Conservation (phyloP, 2,888 invertebrate genomes). For the Cordylochernes scorpioides region DNA sequence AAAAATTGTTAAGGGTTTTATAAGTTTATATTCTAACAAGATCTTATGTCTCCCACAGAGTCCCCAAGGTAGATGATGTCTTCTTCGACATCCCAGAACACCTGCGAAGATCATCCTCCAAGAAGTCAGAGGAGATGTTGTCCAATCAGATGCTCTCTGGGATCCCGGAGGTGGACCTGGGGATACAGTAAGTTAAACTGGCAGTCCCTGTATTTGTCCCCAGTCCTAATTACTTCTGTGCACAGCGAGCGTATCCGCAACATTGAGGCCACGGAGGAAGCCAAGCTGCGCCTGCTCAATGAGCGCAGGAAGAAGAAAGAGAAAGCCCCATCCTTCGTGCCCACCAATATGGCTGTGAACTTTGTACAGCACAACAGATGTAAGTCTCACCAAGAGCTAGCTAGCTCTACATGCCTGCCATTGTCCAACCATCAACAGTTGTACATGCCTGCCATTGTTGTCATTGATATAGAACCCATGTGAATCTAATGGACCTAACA, state of each 20-base stretch:
- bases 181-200: slow-evolving; percentile 57
- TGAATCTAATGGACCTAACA: too few species aligned
- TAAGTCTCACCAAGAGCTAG: too few species aligned
- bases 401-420: too few species aligned
- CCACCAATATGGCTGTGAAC: slow-evolving; percentile 91
- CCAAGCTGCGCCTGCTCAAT: slow-evolving; percentile 67
- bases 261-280: slow-evolving; percentile 95
- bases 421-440: too few species aligned
- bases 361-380: slow-evolving; percentile 91
- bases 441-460: too few species aligned
- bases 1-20: neutral
- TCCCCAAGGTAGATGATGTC: slow-evolving; percentile 40
- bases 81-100: slow-evolving; percentile 56
- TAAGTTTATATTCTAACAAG: neutral
- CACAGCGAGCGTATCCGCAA: slow-evolving; percentile 74
- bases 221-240: too few species aligned
- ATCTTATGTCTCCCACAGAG: slow-evolving; percentile 7
- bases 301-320: slow-evolving; percentile 74
- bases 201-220: slow-evolving; percentile 1
- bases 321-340: slow-evolving; percentile 65
- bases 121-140: slow-evolving; percentile 88
- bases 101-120: slow-evolving; percentile 52
- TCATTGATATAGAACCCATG: too few species aligned
- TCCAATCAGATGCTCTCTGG: slow-evolving; percentile 99
- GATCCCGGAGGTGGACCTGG: slow-evolving; percentile 94